Evolutionary conservation across 2,888 invertebrate genomes (phyloP), one percentile per base, ranked within the genome.

Genomic region (Acheta domesticus): DNA sequence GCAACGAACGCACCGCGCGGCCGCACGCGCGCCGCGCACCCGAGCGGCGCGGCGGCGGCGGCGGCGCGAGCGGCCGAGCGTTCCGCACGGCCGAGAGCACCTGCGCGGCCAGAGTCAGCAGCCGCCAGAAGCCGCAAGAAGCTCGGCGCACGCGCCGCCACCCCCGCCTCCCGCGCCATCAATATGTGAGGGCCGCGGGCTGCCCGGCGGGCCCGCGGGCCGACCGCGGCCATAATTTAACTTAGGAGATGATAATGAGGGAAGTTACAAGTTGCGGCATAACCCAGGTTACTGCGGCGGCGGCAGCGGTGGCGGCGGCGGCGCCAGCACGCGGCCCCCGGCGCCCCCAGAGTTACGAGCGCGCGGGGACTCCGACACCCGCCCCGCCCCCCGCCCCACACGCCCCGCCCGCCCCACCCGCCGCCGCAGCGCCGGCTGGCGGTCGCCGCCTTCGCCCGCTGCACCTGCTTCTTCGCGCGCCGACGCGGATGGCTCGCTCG

Each of bases 291-390:
- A 49, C 76, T 48, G 76, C 48, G 76, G 21, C 48, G 48, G 48
- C 49, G 36, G 76, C 48, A 36, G 21, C 11, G 48, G 48, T 48
- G 76, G 49, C 36, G 21, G 48, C 76, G n/a, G 76, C 48, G 76
- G 21, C 48, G 48, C 36, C 49, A 75, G 14, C 75, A 20, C 21
- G 36, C 76, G 14, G 48, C 76, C 48, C n/a, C 76, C 16, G 76
- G 76, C 62, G 62, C 50, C 77, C 77, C 77, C 77, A 49, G 50
- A 50, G 77, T 49, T 49, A 49, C n/a, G 77, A 50, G n/a, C 49
- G n/a, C 77, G 49, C 49, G 49, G 77, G 49, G 77, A 77, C 77
- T 77, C 77, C 77, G n/a, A 49, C 77, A 48, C 62, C 62, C 16
- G 2, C 62, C 19, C 62, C 19, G 62, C 62, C n/a, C 62, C 62